Conservation (phyloP, 2,888 invertebrate species). For the Gastracanthus pulcherrimus region DNA sequence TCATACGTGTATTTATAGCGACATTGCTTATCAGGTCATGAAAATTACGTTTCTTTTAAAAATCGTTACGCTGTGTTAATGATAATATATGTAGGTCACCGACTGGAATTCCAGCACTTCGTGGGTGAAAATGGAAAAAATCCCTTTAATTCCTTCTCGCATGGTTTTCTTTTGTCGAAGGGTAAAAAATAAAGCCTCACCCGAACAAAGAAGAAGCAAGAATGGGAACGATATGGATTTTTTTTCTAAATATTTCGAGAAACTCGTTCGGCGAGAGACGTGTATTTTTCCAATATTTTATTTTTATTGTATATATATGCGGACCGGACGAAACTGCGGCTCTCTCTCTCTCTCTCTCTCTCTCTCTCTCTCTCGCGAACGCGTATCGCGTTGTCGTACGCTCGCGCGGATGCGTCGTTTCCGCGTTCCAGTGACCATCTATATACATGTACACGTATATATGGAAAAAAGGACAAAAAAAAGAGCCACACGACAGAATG, state of each 20-base stretch:
- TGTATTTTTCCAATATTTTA: conserved; percentile 26
- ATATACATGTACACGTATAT: not conserved
- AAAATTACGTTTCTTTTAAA: not conserved
- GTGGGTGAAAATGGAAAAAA: not conserved
- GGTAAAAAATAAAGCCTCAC: not conserved
- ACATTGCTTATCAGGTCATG: too few species aligned
- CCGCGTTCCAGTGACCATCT: not conserved
- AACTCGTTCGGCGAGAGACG: not conserved
- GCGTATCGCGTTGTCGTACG: not conserved
- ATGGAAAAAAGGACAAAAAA: not conserved
- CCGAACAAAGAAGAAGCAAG: not conserved
- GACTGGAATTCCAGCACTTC: not conserved
- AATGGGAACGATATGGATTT: not conserved
- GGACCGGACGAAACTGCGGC: not conserved
- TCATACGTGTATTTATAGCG: too few species aligned
- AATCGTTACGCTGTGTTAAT: not conserved
- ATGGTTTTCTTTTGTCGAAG: not conserved
- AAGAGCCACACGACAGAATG: not conserved
- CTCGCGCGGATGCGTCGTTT: not conserved
- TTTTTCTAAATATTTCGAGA: conserved; percentile 6
- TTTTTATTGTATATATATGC: not conserved
- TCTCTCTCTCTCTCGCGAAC: not conserved
- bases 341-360: not conserved
- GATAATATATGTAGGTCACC: not conserved
- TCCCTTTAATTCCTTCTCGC: not conserved